Percentiles rank a stretch among this genome's conserved stretches.
Evolutionary conservation across 2,888 invertebrate genomes (phyloP).

Genomic region (Ferdinandea cuprea): DNA sequence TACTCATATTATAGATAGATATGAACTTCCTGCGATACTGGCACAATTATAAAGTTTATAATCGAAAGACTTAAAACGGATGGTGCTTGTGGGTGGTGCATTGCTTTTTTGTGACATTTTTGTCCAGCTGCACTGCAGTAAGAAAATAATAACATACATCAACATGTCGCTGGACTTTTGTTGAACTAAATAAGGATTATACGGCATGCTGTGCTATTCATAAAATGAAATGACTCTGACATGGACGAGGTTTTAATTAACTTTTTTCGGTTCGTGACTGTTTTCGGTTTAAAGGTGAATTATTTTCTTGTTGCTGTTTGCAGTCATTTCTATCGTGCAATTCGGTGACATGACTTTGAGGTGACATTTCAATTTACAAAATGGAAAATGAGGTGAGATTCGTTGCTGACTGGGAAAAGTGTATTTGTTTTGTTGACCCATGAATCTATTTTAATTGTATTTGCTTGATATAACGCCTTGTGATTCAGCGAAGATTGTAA

Average conservation of each 20-base stretch:
- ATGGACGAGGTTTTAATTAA: conserved; percentile 46
- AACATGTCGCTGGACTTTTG: background rate
- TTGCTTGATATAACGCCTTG: too few species aligned
- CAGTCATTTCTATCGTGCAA: conserved; percentile 8
- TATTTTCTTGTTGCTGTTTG: background rate
- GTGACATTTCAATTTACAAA: conserved; percentile 49
- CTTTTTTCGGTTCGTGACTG: background rate
- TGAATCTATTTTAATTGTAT: conserved; percentile 1
- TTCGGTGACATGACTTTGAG: conserved; percentile 22
- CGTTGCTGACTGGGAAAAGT: conserved; percentile 2
- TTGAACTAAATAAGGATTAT: conserved; percentile 16
- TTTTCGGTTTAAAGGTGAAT: background rate
- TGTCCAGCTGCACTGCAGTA: background rate
- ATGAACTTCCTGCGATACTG: background rate
- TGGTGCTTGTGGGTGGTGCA: background rate
- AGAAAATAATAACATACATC: conserved; percentile 5
- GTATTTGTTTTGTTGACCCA: background rate
- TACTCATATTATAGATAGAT: background rate
- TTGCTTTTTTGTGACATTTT: background rate
- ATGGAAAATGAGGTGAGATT: conserved; percentile 13
- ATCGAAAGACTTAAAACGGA: background rate
- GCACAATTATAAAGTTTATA: background rate
- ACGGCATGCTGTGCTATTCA: conserved; percentile 6
- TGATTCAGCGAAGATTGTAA: background rate
- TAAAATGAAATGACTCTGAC: conserved; percentile 42